phyloP scores from a whole-genome alignment of 2,113 vertebrate species.

The Nicator chloris region DNA sequence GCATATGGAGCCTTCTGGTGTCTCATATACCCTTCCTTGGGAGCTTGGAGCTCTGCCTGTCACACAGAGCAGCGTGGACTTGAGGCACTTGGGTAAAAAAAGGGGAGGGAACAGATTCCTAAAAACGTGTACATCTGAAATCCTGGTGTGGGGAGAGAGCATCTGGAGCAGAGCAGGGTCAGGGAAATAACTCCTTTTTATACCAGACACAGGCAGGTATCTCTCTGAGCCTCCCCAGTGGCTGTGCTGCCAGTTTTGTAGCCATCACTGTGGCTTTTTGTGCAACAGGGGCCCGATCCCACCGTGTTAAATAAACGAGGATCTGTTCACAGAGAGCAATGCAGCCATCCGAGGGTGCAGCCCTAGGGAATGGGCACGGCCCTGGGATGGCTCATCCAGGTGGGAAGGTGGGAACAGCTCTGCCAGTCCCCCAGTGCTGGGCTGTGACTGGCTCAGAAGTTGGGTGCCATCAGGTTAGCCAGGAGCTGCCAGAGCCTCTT shows the following conservation, averaged over 20 bases:
- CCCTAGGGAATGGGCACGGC: not conserved
- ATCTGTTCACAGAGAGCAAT: no score
- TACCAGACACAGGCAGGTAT: accelerated
- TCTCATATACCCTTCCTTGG: not conserved
- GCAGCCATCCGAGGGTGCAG: accelerated
- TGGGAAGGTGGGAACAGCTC: not conserved
- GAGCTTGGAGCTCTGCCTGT: not conserved
- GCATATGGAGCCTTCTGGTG: not conserved
- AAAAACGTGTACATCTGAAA: not conserved
- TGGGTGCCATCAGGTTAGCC: not conserved
- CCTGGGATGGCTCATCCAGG: not conserved
- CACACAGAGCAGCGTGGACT: not conserved
- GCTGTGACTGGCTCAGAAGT: not conserved
- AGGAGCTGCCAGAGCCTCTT: not conserved
- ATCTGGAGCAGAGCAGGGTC: not conserved
- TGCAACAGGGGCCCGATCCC: not conserved
- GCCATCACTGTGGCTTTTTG: not conserved
- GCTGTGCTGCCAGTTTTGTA: not conserved
- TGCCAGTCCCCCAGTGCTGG: not conserved
- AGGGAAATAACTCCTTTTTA: not conserved
- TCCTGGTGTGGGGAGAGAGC: accelerated
- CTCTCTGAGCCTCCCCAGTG: not conserved
- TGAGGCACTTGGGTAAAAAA: not conserved
- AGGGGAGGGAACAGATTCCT: not conserved
- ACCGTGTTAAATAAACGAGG: not conserved